Percentiles rank a stretch among this genome's conserved stretches.
Conservation (phyloP, 2,797 vertebrate species). For the Leptodactylus fallax region DNA sequence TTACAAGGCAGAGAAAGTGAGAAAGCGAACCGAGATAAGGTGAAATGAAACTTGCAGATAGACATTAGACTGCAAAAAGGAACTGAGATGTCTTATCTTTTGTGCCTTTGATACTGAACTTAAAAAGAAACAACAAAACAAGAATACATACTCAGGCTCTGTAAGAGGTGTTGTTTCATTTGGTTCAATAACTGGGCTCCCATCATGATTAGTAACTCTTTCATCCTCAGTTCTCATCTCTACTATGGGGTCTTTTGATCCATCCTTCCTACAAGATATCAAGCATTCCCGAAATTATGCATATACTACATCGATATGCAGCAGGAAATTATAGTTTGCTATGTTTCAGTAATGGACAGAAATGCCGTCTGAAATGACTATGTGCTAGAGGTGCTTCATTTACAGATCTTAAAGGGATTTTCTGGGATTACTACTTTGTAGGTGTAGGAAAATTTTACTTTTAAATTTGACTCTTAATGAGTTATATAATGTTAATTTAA, state of each 20-base stretch:
- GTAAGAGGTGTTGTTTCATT: slow-evolving; percentile 88
- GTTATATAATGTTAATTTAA: too few relatives aligned
- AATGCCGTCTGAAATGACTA: not conserved
- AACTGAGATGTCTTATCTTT: not conserved
- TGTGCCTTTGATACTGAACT: slow-evolving; percentile 22
- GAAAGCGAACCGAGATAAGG: not conserved
- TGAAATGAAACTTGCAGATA: not conserved
- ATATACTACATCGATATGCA: slow-evolving; percentile 24
- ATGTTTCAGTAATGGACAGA: not conserved
- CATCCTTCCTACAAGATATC: slow-evolving; percentile 81
- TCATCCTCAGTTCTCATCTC: slow-evolving; percentile 86
- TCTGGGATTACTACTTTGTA: too few relatives aligned
- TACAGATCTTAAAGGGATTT: not conserved
- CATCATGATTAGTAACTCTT: slow-evolving; percentile 83
- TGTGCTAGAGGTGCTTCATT: too few relatives aligned
- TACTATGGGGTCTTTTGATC: slow-evolving; percentile 87
- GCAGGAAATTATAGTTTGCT: not conserved
- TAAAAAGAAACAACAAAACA: slow-evolving; percentile 27
- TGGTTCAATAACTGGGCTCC: slow-evolving; percentile 85
- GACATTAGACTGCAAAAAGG: not conserved
- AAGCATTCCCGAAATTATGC: slow-evolving; percentile 55
- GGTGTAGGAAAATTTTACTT: too few relatives aligned
- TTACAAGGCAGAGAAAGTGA: not conserved
- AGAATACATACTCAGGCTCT: slow-evolving; percentile 84
- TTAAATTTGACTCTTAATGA: too few relatives aligned